phyloP scores from a whole-genome alignment of 2,113 vertebrate species.

The Rostratula benghalensis region DNA sequence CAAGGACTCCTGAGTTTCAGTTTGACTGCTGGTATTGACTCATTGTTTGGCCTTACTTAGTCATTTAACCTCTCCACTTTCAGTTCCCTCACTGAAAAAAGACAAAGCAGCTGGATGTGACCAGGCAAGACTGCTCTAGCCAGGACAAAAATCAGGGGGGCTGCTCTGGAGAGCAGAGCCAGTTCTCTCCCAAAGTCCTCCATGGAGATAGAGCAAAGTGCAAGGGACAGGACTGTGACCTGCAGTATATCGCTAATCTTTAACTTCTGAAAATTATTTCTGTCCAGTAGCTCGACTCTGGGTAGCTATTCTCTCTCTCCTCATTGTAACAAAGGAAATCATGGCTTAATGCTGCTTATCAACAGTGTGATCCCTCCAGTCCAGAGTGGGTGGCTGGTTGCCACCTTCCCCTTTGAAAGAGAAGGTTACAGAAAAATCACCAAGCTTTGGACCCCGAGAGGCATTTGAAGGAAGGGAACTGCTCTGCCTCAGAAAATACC shows the following conservation, averaged over 20 bases:
- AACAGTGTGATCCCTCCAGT: fast-evolving
- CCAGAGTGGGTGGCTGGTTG: neutral
- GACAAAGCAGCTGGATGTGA: neutral
- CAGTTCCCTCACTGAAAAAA: neutral
- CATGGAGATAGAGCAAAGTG: neutral
- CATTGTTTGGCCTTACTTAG: neutral
- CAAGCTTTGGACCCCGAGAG: neutral
- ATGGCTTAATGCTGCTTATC: neutral
- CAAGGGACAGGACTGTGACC: neutral
- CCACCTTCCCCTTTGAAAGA: neutral
- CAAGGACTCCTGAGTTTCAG: neutral
- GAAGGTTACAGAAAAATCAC: neutral
- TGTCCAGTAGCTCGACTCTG: neutral
- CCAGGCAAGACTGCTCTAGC: neutral
- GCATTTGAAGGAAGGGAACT: neutral
- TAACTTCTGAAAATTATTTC: neutral
- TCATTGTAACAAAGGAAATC: neutral
- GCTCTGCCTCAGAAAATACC: neutral
- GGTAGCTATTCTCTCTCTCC: neutral
- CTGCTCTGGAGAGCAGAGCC: neutral
- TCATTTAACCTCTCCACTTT: neutral
- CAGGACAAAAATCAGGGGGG: neutral
- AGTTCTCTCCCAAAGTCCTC: neutral
- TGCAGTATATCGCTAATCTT: neutral
- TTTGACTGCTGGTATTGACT: neutral